Base-by-base conservation (phyloP, 30 jellyfish, hydroid and myxozoan species). In the Aurelia aurita complex sp. Pacific region DNA sequence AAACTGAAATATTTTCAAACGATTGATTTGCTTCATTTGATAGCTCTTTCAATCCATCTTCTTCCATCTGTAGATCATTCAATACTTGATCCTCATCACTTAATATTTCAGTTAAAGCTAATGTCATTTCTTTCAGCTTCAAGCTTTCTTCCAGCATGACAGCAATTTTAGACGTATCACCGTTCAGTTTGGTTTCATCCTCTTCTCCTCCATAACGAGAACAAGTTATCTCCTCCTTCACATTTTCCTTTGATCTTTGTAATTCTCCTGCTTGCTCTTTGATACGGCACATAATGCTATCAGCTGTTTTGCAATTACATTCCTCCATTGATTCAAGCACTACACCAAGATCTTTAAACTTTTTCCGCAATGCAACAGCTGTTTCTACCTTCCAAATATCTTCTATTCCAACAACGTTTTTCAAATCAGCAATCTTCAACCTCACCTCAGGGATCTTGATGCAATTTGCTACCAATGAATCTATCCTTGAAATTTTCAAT, bases 111-210 rank as follows among this genome's bases (percentile, higher is more conserved):
- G 53, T 42, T 46, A 64, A 34, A 23, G 42, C 36, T 42, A 51
- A 33, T n/a, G 77, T 77, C 70, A 12, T 38, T 34, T 68, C 67
- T 29, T 68, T 68, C 54, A 81, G 54, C 32, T 12, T 8, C 0
- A 17, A 34, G 55, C 0, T 36, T 29, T 8, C 69, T 62, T 14
- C 67, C 19, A 68, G 10, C 52, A 67, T 19, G 14, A 3, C 53
- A 2, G 83, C 65, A 1, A 81, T 5, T 1, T 55, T 23, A 17
- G 46, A 18, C 2, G 1, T 50, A 23, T 11, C 13, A 1, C 23
- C 79, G 32, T 68, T n/a, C 17, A 81, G 6, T 9, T 69, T 33
- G 34, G 42, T 40, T 80, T 55, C 82, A 10, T n/a, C 67, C 29
- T 68, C 90, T 33, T 54, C 69, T 17, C 32, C 71, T 34, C 60